Evolutionary conservation across 2,888 invertebrate genomes (phyloP).

Genomic region (Hirtodrosophila trivittata): DNA sequence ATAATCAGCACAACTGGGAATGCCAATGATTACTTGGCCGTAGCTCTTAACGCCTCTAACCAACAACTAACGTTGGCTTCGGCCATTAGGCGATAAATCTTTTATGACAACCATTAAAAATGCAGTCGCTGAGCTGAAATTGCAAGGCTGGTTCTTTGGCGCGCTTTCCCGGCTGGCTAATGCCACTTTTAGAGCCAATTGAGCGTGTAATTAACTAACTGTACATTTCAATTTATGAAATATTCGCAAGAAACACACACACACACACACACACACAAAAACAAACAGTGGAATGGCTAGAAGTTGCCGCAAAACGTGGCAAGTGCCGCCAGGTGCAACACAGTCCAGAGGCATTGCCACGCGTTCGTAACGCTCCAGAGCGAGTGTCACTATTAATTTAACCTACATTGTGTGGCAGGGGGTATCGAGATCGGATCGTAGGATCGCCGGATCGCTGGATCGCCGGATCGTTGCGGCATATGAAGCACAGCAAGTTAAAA

Average conservation of each 20-base stretch:
- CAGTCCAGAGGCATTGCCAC: conserved; percentile 51
- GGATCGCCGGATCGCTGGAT: conserved; percentile 13
- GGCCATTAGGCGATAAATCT: conserved; percentile 66
- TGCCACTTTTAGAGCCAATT: conserved; percentile 73
- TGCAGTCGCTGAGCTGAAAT: conserved; percentile 49
- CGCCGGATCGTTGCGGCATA: conserved; percentile 29
- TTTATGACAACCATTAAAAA: conserved; percentile 64
- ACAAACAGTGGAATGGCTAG: conserved; percentile 26
- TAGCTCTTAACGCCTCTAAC: conserved; percentile 39
- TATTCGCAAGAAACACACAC: conserved; percentile 47
- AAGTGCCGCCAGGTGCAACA: conserved; percentile 63
- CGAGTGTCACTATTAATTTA: conserved; percentile 82
- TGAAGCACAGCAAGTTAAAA: conserved; percentile 55
- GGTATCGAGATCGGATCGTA: conserved; percentile 21
- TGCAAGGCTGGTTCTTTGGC: conserved; percentile 41
- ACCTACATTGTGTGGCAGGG: conserved; percentile 67
- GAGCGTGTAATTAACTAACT: conserved; percentile 79
- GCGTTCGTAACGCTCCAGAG: conserved; percentile 32
- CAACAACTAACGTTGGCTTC: not conserved
- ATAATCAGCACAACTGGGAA: conserved; percentile 33
- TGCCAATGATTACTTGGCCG: conserved; percentile 32
- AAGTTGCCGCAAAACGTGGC: conserved; percentile 46
- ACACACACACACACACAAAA: conserved; percentile 13
- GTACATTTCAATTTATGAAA: conserved; percentile 77
- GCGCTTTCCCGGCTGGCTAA: conserved; percentile 41